phyloP scores from a whole-genome alignment of 1,140 invertebrate species.

The Panagrolaimus sp. region DNA sequence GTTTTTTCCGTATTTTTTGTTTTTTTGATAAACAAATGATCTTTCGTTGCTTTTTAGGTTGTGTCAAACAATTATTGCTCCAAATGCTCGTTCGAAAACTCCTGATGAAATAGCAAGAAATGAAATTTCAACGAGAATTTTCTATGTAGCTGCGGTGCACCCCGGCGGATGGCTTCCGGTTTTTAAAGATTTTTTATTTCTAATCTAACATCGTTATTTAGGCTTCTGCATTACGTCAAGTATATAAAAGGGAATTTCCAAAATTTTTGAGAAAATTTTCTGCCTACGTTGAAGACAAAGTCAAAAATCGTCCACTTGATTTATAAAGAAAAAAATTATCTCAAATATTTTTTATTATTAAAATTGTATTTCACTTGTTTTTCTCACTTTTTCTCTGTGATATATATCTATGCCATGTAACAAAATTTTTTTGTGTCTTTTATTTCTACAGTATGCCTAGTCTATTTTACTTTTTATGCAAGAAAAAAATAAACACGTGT shows the following conservation, averaged over 20 bases:
- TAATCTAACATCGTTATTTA: not conserved
- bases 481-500: not conserved
- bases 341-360: not conserved
- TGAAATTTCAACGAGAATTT: constrained; percentile 92
- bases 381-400: not conserved
- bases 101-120: constrained; percentile 69
- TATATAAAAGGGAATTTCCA: constrained; percentile 97
- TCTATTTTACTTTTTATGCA: not conserved
- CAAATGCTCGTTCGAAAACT: constrained; percentile 63
- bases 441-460: too few species aligned
- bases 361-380: not conserved
- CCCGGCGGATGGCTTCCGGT: constrained; percentile 76
- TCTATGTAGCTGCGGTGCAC: constrained; percentile 96
- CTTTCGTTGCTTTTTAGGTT: too few species aligned
- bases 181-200: not conserved
- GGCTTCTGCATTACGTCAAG: constrained; percentile 77
- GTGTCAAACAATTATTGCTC: constrained; percentile 79
- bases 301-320: constrained; percentile 30
- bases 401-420: not conserved
- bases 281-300: constrained; percentile 73
- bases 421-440: too few species aligned
- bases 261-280: constrained; percentile 97
- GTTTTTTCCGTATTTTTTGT: too few species aligned
- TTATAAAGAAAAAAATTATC: constrained; percentile 5
- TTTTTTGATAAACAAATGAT: too few species aligned